phyloP scores from a whole-genome alignment of 1,140 invertebrate species.

The Diorhabda carinulata region DNA sequence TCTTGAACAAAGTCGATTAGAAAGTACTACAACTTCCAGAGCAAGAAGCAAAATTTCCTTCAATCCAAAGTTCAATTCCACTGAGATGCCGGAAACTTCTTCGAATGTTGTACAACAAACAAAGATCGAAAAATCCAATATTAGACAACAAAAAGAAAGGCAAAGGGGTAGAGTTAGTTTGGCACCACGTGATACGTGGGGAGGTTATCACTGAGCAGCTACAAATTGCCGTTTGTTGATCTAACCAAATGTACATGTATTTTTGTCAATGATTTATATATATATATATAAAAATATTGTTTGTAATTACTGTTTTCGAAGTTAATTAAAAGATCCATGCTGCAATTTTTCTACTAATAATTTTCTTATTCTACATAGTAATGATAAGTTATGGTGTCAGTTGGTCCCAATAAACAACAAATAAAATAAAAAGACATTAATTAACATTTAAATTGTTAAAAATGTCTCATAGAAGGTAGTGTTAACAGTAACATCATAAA shows the following conservation, averaged over 20 bases:
- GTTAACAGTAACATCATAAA: too few relatives aligned
- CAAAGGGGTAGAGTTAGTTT: not conserved
- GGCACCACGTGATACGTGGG: constrained; percentile 30
- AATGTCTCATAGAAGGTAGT: too few relatives aligned
- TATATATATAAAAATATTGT: not conserved
- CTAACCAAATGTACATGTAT: too few relatives aligned
- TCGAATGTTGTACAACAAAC: constrained; percentile 13
- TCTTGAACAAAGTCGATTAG: not conserved
- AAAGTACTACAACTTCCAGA: not conserved
- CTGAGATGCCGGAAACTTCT: constrained; percentile 9
- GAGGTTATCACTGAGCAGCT: constrained; percentile 29
- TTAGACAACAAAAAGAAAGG: constrained; percentile 12
- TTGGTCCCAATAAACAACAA: too few relatives aligned
- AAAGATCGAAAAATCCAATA: constrained; percentile 8
- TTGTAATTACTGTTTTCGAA: not conserved
- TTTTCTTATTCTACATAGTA: not conserved
- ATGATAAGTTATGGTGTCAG: not conserved
- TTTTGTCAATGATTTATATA: too few relatives aligned
- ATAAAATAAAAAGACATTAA: too few relatives aligned
- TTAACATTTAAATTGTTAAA: too few relatives aligned
- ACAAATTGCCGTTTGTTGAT: not conserved
- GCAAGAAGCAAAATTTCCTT: not conserved
- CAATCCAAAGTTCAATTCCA: not conserved
- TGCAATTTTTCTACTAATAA: not conserved
- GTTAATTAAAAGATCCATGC: not conserved